Percentiles rank a stretch among this genome's conserved stretches.
These are phyloP conservation scores for Channa maculata DNA, from an alignment of 2,113 vertebrate species.

Conservation along the genomic window DNA sequence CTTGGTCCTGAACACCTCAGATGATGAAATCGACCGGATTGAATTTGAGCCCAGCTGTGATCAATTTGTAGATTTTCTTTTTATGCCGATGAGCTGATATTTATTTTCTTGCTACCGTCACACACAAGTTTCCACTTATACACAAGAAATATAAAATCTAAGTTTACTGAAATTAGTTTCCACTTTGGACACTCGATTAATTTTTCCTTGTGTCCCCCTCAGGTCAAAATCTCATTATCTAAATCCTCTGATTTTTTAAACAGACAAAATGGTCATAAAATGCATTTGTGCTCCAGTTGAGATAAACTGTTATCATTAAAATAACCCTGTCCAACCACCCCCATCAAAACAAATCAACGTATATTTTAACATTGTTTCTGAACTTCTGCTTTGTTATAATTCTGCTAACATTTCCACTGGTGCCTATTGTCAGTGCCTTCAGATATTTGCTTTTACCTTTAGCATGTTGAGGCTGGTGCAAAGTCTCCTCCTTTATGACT, in stretches of 20 bases:
- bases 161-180: not conserved
- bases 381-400: not conserved
- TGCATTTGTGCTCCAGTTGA: not conserved
- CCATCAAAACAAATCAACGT: too few species aligned
- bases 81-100: too few species aligned
- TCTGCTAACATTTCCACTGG: too few species aligned
- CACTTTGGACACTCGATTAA: not conserved
- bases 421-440: not conserved
- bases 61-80: too few species aligned
- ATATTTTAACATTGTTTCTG: too few species aligned
- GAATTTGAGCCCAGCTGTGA: too few species aligned
- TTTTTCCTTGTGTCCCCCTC: not conserved
- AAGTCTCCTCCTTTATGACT: not conserved
- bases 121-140: not conserved
- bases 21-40: too few species aligned
- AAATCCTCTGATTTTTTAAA: not conserved
- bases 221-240: too few species aligned
- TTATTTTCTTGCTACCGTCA: too few species aligned
- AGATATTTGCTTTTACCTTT: slow-evolving; percentile 32
- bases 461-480: not conserved
- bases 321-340: too few species aligned
- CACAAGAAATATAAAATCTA: not conserved
- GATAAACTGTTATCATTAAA: not conserved
- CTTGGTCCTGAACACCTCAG: too few species aligned
- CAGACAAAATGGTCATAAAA: not conserved